Evolutionary conservation across 2,113 vertebrate genomes (phyloP).

Genomic region (Corythornis madagascariensis): DNA sequence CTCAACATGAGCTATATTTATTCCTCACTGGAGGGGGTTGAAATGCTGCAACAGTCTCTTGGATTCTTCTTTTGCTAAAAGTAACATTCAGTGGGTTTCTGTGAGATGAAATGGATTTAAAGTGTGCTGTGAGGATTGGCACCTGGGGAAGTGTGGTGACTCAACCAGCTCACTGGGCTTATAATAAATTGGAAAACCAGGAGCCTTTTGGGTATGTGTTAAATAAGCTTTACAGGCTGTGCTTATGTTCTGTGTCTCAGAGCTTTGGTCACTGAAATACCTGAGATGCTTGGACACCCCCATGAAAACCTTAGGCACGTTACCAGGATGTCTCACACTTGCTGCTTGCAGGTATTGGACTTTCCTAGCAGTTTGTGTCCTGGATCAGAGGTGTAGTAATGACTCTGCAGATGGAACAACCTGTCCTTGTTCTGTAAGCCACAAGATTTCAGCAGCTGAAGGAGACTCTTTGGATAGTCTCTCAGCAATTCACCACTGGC

Average conservation of each 20-base stretch:
- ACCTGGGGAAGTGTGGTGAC: not conserved
- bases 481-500: not conserved
- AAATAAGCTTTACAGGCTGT: not conserved
- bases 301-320: not conserved
- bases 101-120: not conserved
- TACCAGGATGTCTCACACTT: not conserved
- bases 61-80: slow-evolving; percentile 2
- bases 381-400: not conserved
- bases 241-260: not conserved
- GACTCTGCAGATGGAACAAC: not conserved
- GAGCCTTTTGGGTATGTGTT: not conserved
- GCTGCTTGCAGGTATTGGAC: not conserved
- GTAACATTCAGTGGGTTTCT: not conserved
- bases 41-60: not conserved
- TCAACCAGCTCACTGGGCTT: not conserved
- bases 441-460: not conserved
- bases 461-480: not conserved
- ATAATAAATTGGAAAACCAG: not conserved
- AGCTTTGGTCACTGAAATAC: not conserved
- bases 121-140: not conserved
- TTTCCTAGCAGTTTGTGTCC: not conserved
- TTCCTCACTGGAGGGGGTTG: not conserved
- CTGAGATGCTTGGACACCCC: not conserved
- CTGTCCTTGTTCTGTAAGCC: not conserved
- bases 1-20: slow-evolving; percentile 20